A percentile compares a stretch with the other conserved stretches of the same genome.
Conservation (phyloP, 2,113 vertebrate genomes). For the Phrynosoma blainvillii region DNA sequence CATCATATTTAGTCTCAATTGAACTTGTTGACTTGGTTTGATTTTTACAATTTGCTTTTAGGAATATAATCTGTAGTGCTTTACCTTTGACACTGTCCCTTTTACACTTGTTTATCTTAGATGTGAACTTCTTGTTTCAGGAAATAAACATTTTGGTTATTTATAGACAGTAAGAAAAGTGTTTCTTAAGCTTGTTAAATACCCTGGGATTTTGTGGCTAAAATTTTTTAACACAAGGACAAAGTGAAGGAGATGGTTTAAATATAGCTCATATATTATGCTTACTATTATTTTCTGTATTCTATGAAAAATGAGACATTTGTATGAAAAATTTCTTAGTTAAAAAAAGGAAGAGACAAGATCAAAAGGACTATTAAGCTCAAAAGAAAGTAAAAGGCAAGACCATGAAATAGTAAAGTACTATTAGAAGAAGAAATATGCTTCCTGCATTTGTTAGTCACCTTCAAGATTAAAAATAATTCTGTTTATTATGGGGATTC, state of each 20-base stretch:
- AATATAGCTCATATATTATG: background rate
- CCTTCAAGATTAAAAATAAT: background rate
- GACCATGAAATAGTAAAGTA: too few species aligned
- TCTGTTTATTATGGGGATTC: background rate
- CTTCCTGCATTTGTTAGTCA: background rate
- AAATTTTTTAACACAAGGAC: constrained; percentile 9
- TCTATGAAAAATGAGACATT: background rate
- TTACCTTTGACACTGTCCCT: background rate
- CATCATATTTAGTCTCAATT: constrained; percentile 2
- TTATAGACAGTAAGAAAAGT: constrained; percentile 7
- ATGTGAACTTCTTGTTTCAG: background rate
- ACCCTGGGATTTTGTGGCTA: background rate
- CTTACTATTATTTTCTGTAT: background rate
- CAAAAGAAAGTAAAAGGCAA: background rate
- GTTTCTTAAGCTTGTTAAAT: constrained; percentile 24
- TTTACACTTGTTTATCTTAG: background rate
- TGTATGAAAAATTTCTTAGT: background rate
- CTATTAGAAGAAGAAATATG: background rate
- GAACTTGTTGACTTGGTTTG: constrained; percentile 9
- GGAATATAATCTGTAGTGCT: background rate
- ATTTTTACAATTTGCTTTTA: background rate
- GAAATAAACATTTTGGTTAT: constrained; percentile 13
- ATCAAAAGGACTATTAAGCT: background rate
- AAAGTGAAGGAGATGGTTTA: constrained; percentile 11
- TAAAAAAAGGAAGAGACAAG: background rate